Base-by-base conservation (phyloP, 2,888 invertebrate species). In the Serripes groenlandicus region DNA sequence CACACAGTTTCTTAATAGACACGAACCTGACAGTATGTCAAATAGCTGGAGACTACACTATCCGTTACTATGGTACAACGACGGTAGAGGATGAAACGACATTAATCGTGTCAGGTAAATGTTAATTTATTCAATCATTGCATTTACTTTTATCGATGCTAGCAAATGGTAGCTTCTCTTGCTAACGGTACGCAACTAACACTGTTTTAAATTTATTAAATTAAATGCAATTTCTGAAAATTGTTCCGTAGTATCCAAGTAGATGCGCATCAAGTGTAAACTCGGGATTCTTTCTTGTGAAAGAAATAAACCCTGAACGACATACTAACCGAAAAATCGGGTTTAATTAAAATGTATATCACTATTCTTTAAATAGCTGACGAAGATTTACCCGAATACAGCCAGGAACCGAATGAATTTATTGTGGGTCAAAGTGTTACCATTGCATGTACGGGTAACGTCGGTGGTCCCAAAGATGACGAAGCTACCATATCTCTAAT, bases 371-470 rank as follows among this genome's bases (percentile, higher is more conserved):
- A 3, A 21, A 11, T 32, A 66, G 66, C 66, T 66, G 49, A 66
- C 26, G 66, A 23, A 28, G 49, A 15, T 35, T 9, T 18, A 23
- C 66, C 66, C 0, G 35, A n/a, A 4, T 66, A 42, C 42, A 66
- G 66, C 42, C 66, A 66, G 23, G 28, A 15, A 15, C 66, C 66
- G 9, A 28, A 18, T 3, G 32, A 9, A 4, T 66, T 66, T 42
- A 42, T 42, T 26, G 42, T n/a, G 35, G 66, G 42, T 18, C 66
- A 66, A 26, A 42, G 42, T 15, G 66, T 37, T 5, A 66, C 42
- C 23, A 26, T 66, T 26, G 3, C n/a, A 42, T 66, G 66, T 23
- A 11, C 21, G n/a, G 66, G 66, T 42, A 66, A 66, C 34, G n/a
- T 42, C 18, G 66, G 66, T 28, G 42, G 66, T 37, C 66, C 66